These are phyloP conservation scores for Cepphus grylle DNA, from an alignment of 2,113 vertebrate genomes.

Conservation along the genomic window DNA sequence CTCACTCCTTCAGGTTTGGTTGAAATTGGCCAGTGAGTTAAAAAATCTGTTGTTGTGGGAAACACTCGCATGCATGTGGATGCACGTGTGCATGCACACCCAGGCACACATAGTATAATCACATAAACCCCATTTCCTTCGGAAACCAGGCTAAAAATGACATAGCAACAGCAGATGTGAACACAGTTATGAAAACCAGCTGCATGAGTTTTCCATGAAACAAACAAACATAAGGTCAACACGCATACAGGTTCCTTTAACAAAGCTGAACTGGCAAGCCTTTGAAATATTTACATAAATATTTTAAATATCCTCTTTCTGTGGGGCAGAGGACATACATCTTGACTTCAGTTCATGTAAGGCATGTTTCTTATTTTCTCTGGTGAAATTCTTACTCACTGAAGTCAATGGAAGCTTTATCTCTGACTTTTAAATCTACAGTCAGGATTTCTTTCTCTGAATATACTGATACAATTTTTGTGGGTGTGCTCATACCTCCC, in stretches of 20 bases:
- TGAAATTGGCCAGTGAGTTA: neutral
- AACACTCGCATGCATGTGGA: neutral
- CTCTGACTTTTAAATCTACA: neutral
- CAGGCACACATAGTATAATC: conserved; percentile 20
- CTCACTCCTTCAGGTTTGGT: neutral
- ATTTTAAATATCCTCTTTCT: conserved; percentile 44
- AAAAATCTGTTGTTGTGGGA: neutral
- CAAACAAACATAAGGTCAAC: conserved; percentile 54
- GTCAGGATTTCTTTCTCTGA: neutral
- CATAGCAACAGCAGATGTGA: conserved; percentile 47
- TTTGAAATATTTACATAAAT: conserved; percentile 45
- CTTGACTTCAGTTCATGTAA: neutral
- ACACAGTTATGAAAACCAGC: conserved; percentile 34
- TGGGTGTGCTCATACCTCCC: neutral
- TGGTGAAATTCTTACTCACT: neutral
- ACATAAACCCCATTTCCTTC: conserved; percentile 59
- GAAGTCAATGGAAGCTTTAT: neutral
- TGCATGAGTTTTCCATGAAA: neutral
- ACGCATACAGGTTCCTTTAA: conserved; percentile 6
- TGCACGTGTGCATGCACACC: neutral
- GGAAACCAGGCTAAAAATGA: conserved; percentile 29
- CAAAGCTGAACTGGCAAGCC: conserved; percentile 12
- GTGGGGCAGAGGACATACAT: neutral
- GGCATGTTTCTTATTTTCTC: conserved; percentile 11
- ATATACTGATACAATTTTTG: neutral